Base-by-base conservation (phyloP, 2,888 invertebrate genomes). In the Synanthedon andrenaeformis region DNA sequence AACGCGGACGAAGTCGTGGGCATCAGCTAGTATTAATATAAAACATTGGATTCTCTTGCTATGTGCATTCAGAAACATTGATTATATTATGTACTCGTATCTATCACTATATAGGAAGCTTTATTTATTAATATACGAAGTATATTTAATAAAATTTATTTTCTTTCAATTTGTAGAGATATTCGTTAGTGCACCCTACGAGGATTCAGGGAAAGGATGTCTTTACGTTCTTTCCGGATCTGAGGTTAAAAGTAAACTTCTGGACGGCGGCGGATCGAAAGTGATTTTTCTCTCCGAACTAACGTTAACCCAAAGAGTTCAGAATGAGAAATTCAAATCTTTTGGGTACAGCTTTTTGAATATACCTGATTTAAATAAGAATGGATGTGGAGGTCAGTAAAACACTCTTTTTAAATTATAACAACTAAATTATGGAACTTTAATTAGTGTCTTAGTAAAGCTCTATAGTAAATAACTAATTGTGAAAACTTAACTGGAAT, bases 121-220 rank as follows among this genome's bases (percentile, higher is more conserved):
- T 17, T 17, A 17, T 17, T 17, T 17, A 17, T 17, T 17, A 17
- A 17, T 17, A 2, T 17, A 17, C 17, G 17, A 17, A n/a, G n/a
- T n/a, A n/a, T n/a, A n/a, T n/a, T 17, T 2, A 2, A 17, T 17
- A 17, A 17, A 17, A 17, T 17, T 17, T 17, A 17, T 35, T 35
- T 35, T 35, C 3, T 23, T 35, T 10, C 35, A 35, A 11, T 8
- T 71, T 70, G 3, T 67, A 85, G 85, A 85, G 67, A 61, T 83
- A 8, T 68, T 79, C 13, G 68, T 83, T 0, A 74, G 82, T 50
- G 82, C 85, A 1, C 82, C 81, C 0, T 80, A 76, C 49, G 80
- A 79, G 57, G 59, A 72, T 4, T 42, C 41, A 0, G 74, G 71
- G 1, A 45, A 45, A 0, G 82, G 82, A 12, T 67, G 69, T 0